A percentile compares a stretch with the other conserved stretches of the same genome.
Conservation (phyloP, 2,888 invertebrate genomes). For the Artemia sinica region DNA sequence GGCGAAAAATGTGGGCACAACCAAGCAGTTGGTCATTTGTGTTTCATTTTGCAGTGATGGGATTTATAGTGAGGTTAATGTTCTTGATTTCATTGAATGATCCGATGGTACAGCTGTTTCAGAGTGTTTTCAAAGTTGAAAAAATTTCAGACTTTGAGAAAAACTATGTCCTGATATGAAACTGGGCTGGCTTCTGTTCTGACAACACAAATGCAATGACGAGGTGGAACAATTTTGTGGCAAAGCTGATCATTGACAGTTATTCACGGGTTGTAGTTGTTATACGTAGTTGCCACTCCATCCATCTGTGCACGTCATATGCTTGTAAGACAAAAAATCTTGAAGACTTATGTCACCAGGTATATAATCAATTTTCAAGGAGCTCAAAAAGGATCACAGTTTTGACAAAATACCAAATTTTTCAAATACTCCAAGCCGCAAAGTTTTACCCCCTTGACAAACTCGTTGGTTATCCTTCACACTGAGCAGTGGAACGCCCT, state of each 20-base stretch:
- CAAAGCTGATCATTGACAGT: neutral
- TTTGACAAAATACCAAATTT: neutral
- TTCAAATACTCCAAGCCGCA: neutral
- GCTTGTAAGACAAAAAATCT: constrained; percentile 5
- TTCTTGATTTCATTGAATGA: constrained; percentile 11
- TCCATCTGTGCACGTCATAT: neutral
- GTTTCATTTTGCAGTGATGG: constrained; percentile 15
- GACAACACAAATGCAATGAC: no score
- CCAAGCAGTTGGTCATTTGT: constrained; percentile 13
- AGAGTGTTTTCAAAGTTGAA: neutral
- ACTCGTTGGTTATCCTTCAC: neutral
- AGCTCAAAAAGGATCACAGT: neutral
- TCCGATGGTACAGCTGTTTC: neutral
- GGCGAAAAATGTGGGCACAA: constrained; percentile 10
- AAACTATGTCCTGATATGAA: no score
- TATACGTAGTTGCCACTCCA: constrained; percentile 15
- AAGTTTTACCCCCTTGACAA: neutral
- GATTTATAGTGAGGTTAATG: neutral
- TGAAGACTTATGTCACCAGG: constrained; percentile 2
- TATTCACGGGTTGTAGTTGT: constrained; percentile 15
- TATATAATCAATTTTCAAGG: neutral
- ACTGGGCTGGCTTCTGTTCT: no score
- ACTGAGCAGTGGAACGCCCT: no score
- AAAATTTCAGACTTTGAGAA: no score
- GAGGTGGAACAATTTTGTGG: constrained; percentile 4